Base-by-base conservation (phyloP, 2,888 invertebrate species). In the Spilosoma lubricipeda region DNA sequence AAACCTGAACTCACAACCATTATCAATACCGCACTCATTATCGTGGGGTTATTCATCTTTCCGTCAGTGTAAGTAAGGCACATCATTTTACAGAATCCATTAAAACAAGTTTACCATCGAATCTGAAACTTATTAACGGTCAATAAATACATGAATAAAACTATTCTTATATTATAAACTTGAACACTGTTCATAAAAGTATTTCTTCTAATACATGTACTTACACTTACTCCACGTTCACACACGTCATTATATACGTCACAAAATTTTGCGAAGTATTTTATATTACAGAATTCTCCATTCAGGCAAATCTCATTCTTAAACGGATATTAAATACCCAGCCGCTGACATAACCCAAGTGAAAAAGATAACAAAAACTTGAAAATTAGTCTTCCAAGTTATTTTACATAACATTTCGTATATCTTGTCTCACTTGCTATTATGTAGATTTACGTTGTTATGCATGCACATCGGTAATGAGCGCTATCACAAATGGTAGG, bases 401-500 rank as follows among this genome's bases (percentile, higher is more conserved):
- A 33, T 79, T 84, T 78, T 78, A 76, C 36, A 77, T 67, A 77
- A 68, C 48, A 18, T 73, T 56, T 8, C 52, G n/a, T 79, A 75
- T 48, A 78, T 73, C 80, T 63, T 66, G 63, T 69, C 56, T 64
- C 73, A 67, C 71, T 27, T 42, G 59, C 64, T 67, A 71, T 79
- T 84, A 78, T 78, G 84, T 73, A 80, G 75, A 82, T 81, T 68
- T 72, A 3, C 67, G 67, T 23, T 73, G 45, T 82, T 81, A 84
- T 79, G 75, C 79, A 83, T 83, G 84, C 81, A 84, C 84, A 83
- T 83, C 2, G 76, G 84, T 84, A 84, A 83, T 84, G 81, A 84
- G 78, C 66, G 64, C 79, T 77, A 79, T 79, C 56, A 64, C 70
- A 77, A 77, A 82, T 81, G 77, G 65, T 77, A 80, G 70, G 70